These are phyloP conservation scores for Grantiella picta DNA, from an alignment of 2,113 vertebrate species.

Conservation along the genomic window DNA sequence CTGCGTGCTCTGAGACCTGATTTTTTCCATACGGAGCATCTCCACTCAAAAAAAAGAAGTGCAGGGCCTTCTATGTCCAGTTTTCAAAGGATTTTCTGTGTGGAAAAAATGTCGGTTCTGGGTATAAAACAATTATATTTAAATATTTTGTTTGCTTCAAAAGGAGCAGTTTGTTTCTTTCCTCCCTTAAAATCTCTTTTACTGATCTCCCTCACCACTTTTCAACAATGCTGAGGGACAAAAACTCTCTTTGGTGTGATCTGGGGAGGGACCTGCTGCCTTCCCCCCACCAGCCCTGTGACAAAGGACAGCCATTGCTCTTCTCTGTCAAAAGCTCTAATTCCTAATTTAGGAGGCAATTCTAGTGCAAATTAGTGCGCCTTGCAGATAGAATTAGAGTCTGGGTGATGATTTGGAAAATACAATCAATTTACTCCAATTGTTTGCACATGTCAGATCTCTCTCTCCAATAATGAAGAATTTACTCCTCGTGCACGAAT, in stretches of 20 bases:
- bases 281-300: not conserved
- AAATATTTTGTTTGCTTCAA: not conserved
- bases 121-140: not conserved
- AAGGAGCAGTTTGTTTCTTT: not conserved
- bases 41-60: not conserved
- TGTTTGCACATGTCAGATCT: conserved; percentile 68
- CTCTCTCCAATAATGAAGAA: conserved; percentile 55
- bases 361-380: conserved; percentile 66
- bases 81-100: not conserved
- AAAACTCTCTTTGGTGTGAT: not conserved
- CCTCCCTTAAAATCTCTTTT: not conserved
- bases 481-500: conserved; percentile 27
- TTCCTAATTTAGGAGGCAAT: conserved; percentile 70
- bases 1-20: not conserved
- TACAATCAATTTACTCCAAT: conserved; percentile 73
- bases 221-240: not conserved
- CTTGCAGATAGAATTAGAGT: conserved; percentile 74
- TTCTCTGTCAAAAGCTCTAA: conserved; percentile 40
- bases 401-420: conserved; percentile 75
- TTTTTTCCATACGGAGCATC: not conserved
- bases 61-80: not conserved
- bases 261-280: not conserved
- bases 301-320: not conserved
- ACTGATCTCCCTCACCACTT: not conserved
- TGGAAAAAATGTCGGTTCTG: not conserved